Evolutionary conservation across 2,113 vertebrate species (phyloP).

Genomic region (Anoura caudifer): DNA sequence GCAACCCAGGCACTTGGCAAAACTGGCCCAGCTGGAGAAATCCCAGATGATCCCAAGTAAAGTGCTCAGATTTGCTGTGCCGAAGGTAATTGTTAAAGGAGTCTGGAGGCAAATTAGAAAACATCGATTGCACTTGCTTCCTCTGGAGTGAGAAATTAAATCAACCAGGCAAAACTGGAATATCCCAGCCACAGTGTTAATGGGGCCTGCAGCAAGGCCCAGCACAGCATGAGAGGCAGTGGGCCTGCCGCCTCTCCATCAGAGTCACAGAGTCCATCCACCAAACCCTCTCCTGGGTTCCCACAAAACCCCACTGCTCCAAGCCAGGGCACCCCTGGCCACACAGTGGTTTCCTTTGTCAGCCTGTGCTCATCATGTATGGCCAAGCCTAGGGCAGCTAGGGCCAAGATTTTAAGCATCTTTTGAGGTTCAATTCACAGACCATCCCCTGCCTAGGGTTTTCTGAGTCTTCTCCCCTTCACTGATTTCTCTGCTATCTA

Average conservation of each 20-base stretch:
- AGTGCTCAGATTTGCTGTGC: background rate
- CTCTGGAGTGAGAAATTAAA: constrained; percentile 59
- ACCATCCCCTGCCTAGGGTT: background rate
- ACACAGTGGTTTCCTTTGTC: background rate
- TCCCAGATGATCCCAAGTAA: background rate
- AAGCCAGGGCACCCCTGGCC: background rate
- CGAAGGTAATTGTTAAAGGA: constrained; percentile 29
- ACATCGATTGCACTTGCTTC: background rate
- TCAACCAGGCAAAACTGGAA: constrained; percentile 39
- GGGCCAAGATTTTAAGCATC: background rate
- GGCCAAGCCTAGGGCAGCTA: background rate
- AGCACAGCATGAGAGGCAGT: background rate
- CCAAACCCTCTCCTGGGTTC: background rate
- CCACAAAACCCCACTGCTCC: background rate
- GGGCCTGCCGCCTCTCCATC: background rate
- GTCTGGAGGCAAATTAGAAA: constrained; percentile 51
- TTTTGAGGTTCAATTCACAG: background rate
- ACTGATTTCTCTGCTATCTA: background rate
- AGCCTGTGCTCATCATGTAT: background rate
- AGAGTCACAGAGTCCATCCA: background rate
- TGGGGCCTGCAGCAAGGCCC: background rate
- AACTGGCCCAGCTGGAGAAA: background rate
- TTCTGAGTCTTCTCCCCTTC: background rate
- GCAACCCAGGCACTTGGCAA: background rate
- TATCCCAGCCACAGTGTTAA: background rate